Evolutionary conservation across 2,797 vertebrate genomes (phyloP).

Genomic region (Schizothorax lantsangensis): DNA sequence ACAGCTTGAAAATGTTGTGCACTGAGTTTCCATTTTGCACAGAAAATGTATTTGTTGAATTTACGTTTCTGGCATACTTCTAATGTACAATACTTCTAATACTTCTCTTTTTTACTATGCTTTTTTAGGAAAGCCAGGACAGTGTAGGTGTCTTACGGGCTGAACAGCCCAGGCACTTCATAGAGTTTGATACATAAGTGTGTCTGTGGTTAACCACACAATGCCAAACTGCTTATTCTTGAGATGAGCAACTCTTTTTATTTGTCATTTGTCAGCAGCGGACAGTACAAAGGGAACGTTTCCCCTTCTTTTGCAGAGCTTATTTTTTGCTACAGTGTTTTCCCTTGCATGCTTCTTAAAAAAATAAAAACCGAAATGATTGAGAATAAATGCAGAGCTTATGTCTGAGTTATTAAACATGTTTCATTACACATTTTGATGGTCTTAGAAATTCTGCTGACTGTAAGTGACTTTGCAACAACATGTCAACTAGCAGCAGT

Average conservation of each 20-base stretch:
- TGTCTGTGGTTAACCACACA: background rate
- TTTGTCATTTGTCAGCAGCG: background rate
- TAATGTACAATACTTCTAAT: too few relatives aligned
- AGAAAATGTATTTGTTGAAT: slow-evolving; percentile 6
- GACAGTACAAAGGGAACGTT: background rate
- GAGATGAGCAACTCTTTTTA: background rate
- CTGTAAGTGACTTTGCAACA: background rate
- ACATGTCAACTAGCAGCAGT: background rate
- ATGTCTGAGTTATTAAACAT: background rate
- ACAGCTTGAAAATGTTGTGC: background rate
- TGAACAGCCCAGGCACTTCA: slow-evolving; percentile 9
- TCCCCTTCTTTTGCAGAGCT: slow-evolving; percentile 9
- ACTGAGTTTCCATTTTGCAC: background rate
- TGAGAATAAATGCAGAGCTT: background rate
- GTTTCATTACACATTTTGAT: background rate
- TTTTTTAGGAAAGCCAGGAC: slow-evolving; percentile 28
- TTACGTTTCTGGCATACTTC: slow-evolving; percentile 31
- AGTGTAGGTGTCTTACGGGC: background rate
- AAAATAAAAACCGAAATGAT: background rate
- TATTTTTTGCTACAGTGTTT: slow-evolving; percentile 6
- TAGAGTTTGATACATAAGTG: background rate
- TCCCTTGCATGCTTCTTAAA: slow-evolving; percentile 23
- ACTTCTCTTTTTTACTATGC: slow-evolving; percentile 15
- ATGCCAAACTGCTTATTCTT: slow-evolving; percentile 16
- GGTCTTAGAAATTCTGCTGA: background rate